A percentile compares a stretch with the other conserved stretches of the same genome.
phyloP scores from a whole-genome alignment of 2,797 vertebrate genomes.

The Meriones psammophilus region DNA sequence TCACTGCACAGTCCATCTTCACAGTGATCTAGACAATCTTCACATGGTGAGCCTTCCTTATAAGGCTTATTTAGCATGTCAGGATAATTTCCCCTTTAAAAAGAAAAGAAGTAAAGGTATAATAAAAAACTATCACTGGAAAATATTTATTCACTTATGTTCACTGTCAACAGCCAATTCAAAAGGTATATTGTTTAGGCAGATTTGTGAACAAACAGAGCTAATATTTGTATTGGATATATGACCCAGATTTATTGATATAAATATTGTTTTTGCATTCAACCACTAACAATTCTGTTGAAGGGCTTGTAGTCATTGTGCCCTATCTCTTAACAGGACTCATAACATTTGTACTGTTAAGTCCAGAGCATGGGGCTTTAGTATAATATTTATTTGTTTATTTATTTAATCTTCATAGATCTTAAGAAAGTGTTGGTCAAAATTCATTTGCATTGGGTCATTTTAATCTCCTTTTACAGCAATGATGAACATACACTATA shows the following conservation, averaged over 20 bases:
- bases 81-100: constrained; percentile 68
- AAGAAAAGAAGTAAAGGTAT: neutral
- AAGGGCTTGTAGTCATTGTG: neutral
- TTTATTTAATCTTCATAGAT: neutral
- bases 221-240: neutral
- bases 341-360: neutral
- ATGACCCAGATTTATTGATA: neutral
- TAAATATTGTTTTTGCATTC: neutral
- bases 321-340: neutral
- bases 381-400: neutral
- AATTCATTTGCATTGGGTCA: neutral
- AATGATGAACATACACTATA: neutral
- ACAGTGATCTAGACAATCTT: neutral
- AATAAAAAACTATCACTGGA: neutral
- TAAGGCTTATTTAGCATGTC: neutral
- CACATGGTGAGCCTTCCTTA: neutral
- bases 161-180: neutral
- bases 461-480: neutral
- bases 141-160: neutral
- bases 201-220: neutral
- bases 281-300: neutral
- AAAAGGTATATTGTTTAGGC: neutral
- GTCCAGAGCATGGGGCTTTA: neutral
- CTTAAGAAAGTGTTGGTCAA: neutral
- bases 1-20: constrained; percentile 69